Percentiles rank a stretch among this genome's conserved stretches.
phyloP scores from a whole-genome alignment of 35 echinoderm and acorn worm genomes.

The Apostichopus californicus region DNA sequence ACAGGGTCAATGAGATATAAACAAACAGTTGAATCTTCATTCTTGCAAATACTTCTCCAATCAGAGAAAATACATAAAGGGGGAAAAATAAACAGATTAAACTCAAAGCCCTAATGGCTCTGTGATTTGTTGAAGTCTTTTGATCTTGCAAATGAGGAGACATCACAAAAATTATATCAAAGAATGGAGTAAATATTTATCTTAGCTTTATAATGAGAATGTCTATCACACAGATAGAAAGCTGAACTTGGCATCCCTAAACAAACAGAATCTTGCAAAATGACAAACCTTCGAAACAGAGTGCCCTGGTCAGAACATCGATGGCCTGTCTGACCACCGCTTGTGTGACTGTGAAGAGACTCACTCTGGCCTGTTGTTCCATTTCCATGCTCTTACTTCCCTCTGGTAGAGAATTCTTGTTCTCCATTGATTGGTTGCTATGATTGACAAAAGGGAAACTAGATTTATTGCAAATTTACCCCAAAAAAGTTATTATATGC shows the following conservation, averaged over 20 bases:
- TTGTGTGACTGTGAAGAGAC: conserved; percentile 75
- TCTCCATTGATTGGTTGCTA: conserved; percentile 70
- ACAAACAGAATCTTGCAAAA: not conserved
- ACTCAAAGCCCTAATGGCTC: too few relatives aligned
- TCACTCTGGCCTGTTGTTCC: conserved; percentile 87
- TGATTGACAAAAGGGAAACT: not conserved
- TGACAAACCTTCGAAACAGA: conserved; percentile 68
- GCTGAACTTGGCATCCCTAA: not conserved
- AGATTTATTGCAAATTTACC: not conserved
- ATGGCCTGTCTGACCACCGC: conserved; percentile 85
- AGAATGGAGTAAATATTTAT: too few relatives aligned
- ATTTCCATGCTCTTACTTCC: conserved; percentile 71
- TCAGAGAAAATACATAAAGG: too few relatives aligned
- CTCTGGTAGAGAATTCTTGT: conserved; percentile 75
- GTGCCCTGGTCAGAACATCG: conserved; percentile 74
- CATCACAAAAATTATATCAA: too few relatives aligned
- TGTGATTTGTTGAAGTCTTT: too few relatives aligned
- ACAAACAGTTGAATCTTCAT: too few relatives aligned
- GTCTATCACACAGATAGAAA: not conserved
- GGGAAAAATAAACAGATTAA: not conserved
- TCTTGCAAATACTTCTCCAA: too few relatives aligned
- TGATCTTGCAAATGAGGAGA: not conserved
- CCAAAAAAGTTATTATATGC: not conserved
- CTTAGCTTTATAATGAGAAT: not conserved
- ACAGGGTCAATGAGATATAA: not conserved